phyloP scores from a whole-genome alignment of 1,140 invertebrate species.

The Platorchestia sp. region DNA sequence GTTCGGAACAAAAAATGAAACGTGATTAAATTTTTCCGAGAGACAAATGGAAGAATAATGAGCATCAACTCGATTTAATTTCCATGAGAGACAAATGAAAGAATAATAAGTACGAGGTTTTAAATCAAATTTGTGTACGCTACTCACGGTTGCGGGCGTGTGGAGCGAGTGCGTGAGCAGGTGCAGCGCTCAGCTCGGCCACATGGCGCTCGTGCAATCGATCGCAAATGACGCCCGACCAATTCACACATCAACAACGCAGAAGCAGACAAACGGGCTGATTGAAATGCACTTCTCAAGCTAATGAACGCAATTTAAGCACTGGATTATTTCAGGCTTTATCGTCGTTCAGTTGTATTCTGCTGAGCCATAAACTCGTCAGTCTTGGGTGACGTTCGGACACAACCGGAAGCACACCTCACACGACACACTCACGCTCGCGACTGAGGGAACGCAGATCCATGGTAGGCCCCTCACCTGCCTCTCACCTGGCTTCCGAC shows the following conservation, averaged over 20 bases:
- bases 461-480: background rate
- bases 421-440: background rate
- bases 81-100: background rate
- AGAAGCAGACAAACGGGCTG: background rate
- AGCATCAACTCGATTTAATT: background rate
- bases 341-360: background rate
- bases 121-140: background rate
- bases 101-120: background rate
- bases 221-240: background rate
- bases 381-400: background rate
- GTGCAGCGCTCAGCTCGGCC: no score
- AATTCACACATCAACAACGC: background rate
- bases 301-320: background rate
- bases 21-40: no score
- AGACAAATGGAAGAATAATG: background rate
- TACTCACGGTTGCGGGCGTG: background rate
- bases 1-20: no score
- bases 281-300: background rate
- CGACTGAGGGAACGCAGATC: background rate
- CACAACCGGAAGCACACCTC: background rate
- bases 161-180: background rate
- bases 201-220: background rate
- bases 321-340: background rate
- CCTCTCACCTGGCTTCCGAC: slow-evolving; percentile 35
- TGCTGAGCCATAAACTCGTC: background rate